These are phyloP conservation scores for Echinarachnius parma DNA, from an alignment of 53 echinoderm and acorn worm genomes.

Conservation along the genomic window DNA sequence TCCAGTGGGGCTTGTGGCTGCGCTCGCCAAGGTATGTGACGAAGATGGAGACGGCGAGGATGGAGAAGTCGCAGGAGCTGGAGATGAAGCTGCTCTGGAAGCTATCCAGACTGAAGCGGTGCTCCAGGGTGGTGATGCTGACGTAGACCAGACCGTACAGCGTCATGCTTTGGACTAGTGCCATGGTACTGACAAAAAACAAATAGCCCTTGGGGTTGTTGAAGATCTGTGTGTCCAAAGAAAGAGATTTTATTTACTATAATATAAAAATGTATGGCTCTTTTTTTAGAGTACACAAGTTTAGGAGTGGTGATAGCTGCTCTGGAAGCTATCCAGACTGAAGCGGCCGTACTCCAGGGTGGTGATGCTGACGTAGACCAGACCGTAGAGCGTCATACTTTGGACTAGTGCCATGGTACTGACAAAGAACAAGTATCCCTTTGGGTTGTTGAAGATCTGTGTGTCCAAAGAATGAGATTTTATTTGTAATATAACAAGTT, in stretches of 20 bases:
- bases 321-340: conserved; percentile 77
- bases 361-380: conserved; percentile 84
- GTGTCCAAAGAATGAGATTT: neutral
- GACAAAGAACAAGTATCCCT: conserved; percentile 69
- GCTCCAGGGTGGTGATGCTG: conserved; percentile 78
- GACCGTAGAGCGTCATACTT: conserved; percentile 84
- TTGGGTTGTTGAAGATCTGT: conserved; percentile 70
- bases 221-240: conserved; percentile 42
- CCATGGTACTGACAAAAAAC: conserved; percentile 65
- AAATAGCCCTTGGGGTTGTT: conserved; percentile 73
- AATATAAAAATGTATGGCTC: neutral
- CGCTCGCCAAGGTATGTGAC: conserved; percentile 95
- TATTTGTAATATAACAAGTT: no score
- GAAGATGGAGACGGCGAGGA: conserved; percentile 66
- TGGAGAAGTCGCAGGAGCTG: conserved; percentile 82
- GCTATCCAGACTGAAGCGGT: conserved; percentile 80
- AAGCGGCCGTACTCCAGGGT: conserved; percentile 85
- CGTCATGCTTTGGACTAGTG: conserved; percentile 80
- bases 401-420: conserved; percentile 70
- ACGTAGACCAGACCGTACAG: conserved; percentile 87
- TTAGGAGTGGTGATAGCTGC: no score
- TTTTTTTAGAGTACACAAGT: no score
- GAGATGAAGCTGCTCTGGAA: conserved; percentile 84
- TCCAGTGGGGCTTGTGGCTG: conserved; percentile 79
- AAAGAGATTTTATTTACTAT: neutral